A percentile compares a stretch with the other conserved stretches of the same genome.
Evolutionary conservation across 2,113 vertebrate species (phyloP).

Genomic region (Sterna hirundo): DNA sequence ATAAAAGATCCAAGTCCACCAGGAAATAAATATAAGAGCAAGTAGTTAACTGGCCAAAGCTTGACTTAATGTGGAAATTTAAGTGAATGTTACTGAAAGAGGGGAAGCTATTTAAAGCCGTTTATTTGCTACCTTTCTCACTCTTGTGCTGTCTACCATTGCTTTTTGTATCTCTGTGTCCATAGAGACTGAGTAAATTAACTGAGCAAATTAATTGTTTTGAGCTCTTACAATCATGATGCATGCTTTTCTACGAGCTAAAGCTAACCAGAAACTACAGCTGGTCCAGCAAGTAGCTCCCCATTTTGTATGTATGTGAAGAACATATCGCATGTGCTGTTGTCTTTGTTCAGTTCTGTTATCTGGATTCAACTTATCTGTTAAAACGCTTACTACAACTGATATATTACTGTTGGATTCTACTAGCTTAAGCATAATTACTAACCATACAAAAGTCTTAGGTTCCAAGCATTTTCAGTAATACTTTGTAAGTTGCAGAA

Average conservation of each 20-base stretch:
- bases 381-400: not conserved
- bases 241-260: not conserved
- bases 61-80: not conserved
- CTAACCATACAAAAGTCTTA: not conserved
- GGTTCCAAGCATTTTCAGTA: not conserved
- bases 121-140: not conserved
- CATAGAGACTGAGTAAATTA: not conserved
- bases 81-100: not conserved
- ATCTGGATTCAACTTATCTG: not conserved
- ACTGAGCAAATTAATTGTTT: not conserved
- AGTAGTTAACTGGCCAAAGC: not conserved
- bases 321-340: not conserved
- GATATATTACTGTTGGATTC: not conserved
- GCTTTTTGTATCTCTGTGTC: not conserved
- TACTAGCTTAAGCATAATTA: not conserved
- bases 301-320: not conserved
- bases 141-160: not conserved
- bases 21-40: not conserved
- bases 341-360: not conserved
- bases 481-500: not conserved
- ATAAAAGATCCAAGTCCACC: not conserved
- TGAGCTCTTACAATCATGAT: not conserved
- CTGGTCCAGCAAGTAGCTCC: not conserved
- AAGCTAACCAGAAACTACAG: not conserved
- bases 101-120: conserved; percentile 6